Base-by-base conservation (phyloP, 2,797 vertebrate genomes). In the Pteropus rufus region DNA sequence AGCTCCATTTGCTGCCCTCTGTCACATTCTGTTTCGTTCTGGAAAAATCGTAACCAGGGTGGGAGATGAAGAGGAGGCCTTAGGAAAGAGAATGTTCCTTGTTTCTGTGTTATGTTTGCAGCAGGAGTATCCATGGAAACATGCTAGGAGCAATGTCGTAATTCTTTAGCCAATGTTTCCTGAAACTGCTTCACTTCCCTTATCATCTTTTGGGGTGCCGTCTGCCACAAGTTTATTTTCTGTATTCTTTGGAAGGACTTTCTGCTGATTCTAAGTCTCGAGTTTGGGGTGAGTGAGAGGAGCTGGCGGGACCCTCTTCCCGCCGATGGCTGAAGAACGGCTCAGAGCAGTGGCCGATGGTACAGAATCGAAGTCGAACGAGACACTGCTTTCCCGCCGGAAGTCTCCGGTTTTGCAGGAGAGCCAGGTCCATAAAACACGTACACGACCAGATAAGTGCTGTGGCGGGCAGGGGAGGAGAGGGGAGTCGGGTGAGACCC, bases 61-160 rank as follows among this genome's bases (percentile, higher is more conserved):
- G 23, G 52, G 73, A 4, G 8, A 5, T 36, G 41, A 29, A 7
- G 23, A 67, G 46, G 52, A 62, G 31, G 31, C 10, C 6, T 15
- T 16, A 8, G 18, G 75, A 18, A 21, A 5, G 12, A 1, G 3
- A 23, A 12, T 9, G 56, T 10, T 21, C 14, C 58, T n/a, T 15
- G 15, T 31, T 31, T 64, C 70, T n/a, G 8, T 29, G 60, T 9
- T 0, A 0, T 62, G 46, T 65, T 58, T 10, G 3, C n/a, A 56
- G 29, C 41, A 31, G 24, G 10, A 31, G 67, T 44, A 44, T 19
- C 29, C 7, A 1, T 6, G 14, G 70, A 18, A 46, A 23, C 29
- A 2, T 3, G 39, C 0, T 10, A n/a, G 67, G 73, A 39, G 19
- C 11, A 10, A 6, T 0, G 19, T 12, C 1, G 7, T n/a, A 10